These are phyloP conservation scores for Menidia menidia DNA, from an alignment of 2,797 vertebrate species.

Conservation along the genomic window DNA sequence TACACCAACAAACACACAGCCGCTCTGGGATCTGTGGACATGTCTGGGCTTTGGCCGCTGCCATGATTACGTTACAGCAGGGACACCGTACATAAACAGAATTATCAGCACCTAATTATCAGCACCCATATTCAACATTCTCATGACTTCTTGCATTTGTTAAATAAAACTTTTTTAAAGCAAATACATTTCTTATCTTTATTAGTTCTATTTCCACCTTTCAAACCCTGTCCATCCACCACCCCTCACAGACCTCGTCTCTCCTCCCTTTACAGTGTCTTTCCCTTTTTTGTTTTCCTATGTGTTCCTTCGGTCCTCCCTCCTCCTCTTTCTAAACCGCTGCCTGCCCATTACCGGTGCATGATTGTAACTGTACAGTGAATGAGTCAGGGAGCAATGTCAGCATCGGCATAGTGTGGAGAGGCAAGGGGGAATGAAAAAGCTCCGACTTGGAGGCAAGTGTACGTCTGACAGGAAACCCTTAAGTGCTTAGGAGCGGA, in stretches of 20 bases:
- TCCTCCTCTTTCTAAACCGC: not conserved
- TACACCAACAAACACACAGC: conserved; percentile 22
- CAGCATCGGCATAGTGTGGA: conserved; percentile 54
- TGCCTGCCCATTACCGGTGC: conserved; percentile 11
- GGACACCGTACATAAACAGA: conserved; percentile 30
- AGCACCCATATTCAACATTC: conserved; percentile 8
- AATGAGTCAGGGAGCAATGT: conserved; percentile 46
- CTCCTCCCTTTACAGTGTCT: not conserved
- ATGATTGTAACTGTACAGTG: conserved; percentile 4
- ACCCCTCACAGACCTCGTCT: not conserved
- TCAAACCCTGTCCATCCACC: conserved; percentile 13
- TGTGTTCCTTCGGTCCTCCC: not conserved
- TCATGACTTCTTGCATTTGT: conserved; percentile 1
- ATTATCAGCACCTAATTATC: conserved; percentile 22
- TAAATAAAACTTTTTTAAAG: not conserved
- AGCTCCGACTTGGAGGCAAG: conserved; percentile 40
- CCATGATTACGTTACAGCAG: conserved; percentile 33
- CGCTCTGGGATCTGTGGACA: conserved; percentile 34
- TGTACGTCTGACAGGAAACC: conserved; percentile 57
- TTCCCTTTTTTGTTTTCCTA: not conserved
- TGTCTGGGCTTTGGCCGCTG: conserved; percentile 45
- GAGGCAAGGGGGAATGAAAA: conserved; percentile 20
- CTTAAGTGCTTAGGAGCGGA: conserved; percentile 49
- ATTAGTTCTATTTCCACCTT: not conserved
- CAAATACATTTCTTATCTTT: not conserved